A percentile compares a stretch with the other conserved stretches of the same genome.
Evolutionary conservation across 2,797 vertebrate species (phyloP).

Genomic region (Typhlichthys eigenmanni): DNA sequence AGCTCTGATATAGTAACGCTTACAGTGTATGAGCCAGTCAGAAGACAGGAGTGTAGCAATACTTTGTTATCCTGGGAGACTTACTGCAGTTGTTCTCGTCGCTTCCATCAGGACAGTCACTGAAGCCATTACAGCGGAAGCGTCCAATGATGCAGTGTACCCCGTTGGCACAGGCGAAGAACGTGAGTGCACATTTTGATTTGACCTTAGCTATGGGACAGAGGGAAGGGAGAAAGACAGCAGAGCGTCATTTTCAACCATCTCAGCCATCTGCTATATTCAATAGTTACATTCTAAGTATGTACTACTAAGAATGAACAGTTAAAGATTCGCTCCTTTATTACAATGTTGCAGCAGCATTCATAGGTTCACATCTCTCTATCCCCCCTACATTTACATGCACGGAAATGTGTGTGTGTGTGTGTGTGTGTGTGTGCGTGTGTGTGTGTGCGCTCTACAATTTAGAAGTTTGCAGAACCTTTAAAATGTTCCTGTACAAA

Average conservation of each 20-base stretch:
- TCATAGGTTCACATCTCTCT: slow-evolving; percentile 25
- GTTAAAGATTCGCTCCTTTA: neutral
- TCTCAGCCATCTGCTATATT: slow-evolving; percentile 19
- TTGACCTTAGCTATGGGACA: slow-evolving; percentile 85
- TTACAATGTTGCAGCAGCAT: neutral
- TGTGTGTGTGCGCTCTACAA: no score
- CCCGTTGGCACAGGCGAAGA: slow-evolving; percentile 92
- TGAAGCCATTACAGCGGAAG: slow-evolving; percentile 94
- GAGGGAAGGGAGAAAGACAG: slow-evolving; percentile 11
- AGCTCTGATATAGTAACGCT: no score
- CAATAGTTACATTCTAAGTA: neutral
- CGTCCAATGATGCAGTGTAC: slow-evolving; percentile 97
- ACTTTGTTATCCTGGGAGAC: slow-evolving; percentile 57
- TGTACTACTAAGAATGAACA: neutral
- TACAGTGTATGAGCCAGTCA: slow-evolving; percentile 3
- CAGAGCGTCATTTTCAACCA: slow-evolving; percentile 9
- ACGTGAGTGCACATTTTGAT: slow-evolving; percentile 90
- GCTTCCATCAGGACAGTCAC: slow-evolving; percentile 93
- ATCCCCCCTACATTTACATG: no score
- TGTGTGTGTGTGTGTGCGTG: no score
- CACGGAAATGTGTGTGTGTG: no score
- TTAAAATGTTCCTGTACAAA: no score
- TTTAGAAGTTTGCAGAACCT: no score
- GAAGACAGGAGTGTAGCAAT: neutral
- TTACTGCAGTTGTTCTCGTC: slow-evolving; percentile 98